Base-by-base conservation (phyloP, 2,797 vertebrate species). In the Bovichtus variegatus region DNA sequence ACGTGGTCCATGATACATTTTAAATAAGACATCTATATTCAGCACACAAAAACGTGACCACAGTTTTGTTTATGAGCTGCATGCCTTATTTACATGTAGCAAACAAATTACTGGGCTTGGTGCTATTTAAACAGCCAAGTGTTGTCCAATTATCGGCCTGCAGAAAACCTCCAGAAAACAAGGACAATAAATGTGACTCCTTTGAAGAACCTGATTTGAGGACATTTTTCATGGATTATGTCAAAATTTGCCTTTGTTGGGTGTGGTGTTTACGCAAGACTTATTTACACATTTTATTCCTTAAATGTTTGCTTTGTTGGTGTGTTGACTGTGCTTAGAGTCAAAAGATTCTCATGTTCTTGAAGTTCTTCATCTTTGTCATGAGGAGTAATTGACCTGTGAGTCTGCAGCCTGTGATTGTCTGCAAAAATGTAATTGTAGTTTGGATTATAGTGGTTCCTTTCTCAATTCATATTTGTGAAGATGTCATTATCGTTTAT, bases 91-190 rank as follows among this genome's bases (percentile, higher is more conserved):
- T 57, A 23, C 19, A 34, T 15, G 23, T 13, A 47, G 12, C 19
- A 40, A 50, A 15, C 50, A 60, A 38, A 58, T 19, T 1, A 55
- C 38, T 58, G 18, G 8, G 9, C 27, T 40, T 23, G 9, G 15
- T 64, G 53, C n/a, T 31, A 0, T 53, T 71, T 19, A 54, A 62
- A 78, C 27, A 66, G 46, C n/a, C 2, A 46, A 41, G 41, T 29
- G 61, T 71, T 75, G 61, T 63, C 40, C 4, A 27, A 25, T 49
- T 62, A 75, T 51, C 10, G n/a, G 50, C 54, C 47, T 55, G 27
- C 38, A 31, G 68, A n/a, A n/a, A n/a, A n/a, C 50, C 49, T 55
- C 58, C 2, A 34, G 53, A 27, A 49, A 66, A 58, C 31, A 58
- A 13, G 50, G 2, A 21, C 25, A 68, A 19, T 16, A 50, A 59